These are phyloP conservation scores for Spheniscus humboldti DNA, from an alignment of 2,797 vertebrate genomes.

Conservation along the genomic window DNA sequence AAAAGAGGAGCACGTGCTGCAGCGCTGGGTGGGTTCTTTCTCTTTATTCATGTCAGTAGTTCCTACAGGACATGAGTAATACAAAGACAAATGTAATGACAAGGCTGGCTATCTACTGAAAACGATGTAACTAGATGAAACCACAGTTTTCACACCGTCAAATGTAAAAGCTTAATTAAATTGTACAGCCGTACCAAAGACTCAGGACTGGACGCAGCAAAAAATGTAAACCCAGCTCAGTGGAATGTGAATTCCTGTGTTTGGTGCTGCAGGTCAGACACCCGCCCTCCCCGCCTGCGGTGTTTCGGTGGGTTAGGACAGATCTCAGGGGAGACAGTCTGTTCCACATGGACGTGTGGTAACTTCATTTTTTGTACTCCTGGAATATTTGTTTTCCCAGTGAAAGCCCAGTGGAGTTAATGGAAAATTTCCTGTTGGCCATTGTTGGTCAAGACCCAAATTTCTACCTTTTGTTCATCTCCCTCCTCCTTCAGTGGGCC, in stretches of 20 bases:
- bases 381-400: not conserved
- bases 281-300: not conserved
- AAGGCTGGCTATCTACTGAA: not conserved
- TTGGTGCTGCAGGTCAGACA: not conserved
- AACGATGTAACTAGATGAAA: not conserved
- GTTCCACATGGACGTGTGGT: rapidly evolving
- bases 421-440: not conserved
- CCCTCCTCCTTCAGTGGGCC: not conserved
- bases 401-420: not conserved
- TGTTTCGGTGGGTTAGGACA: not conserved
- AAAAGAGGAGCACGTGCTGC: not conserved
- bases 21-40: not conserved
- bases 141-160: not conserved
- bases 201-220: not conserved
- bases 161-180: not conserved
- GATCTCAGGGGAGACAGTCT: not conserved
- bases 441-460: not conserved
- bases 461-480: not conserved
- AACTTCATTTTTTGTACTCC: not conserved
- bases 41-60: not conserved
- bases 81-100: not conserved
- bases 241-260: not conserved
- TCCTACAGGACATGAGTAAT: not conserved
- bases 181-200: not conserved
- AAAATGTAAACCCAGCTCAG: not conserved